Evolutionary conservation across 2,888 invertebrate genomes (phyloP).

Genomic region (Xanthia icteritia): DNA sequence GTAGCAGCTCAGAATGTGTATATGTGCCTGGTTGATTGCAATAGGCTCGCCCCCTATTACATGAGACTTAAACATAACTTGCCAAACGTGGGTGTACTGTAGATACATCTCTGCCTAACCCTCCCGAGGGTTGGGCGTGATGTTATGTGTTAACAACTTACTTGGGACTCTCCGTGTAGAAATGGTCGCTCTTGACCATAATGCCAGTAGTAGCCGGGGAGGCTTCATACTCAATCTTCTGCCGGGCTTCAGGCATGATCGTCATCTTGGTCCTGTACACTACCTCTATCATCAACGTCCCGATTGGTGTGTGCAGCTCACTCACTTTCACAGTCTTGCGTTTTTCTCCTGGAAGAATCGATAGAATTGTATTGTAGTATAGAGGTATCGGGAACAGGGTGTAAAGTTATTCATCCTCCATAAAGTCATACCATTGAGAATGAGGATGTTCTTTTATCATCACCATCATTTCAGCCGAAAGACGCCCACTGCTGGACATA

Average conservation of each 20-base stretch:
- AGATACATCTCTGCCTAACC: not conserved
- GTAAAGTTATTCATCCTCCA: not conserved
- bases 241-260: conserved; percentile 94
- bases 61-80: not conserved
- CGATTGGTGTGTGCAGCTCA: conserved; percentile 96
- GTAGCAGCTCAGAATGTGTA: not conserved
- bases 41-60: not conserved
- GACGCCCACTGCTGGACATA: no score
- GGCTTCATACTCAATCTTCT: conserved; percentile 87
- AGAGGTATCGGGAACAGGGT: not conserved
- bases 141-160: conserved; percentile 76
- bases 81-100: not conserved
- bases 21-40: no score
- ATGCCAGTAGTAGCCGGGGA: conserved; percentile 86
- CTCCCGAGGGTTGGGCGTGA: no score
- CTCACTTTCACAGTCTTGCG: conserved; percentile 95
- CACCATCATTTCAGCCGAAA: no score
- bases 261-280: conserved; percentile 98
- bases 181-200: conserved; percentile 98
- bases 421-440: not conserved
- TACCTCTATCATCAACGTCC: conserved; percentile 95
- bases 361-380: not conserved
- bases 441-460: not conserved
- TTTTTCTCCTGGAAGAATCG: conserved; percentile 92
- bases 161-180: conserved; percentile 91